Evolutionary conservation across 2,113 vertebrate species (phyloP), one percentile per base, ranked within the genome.

Genomic region (Bubo blakistoni): DNA sequence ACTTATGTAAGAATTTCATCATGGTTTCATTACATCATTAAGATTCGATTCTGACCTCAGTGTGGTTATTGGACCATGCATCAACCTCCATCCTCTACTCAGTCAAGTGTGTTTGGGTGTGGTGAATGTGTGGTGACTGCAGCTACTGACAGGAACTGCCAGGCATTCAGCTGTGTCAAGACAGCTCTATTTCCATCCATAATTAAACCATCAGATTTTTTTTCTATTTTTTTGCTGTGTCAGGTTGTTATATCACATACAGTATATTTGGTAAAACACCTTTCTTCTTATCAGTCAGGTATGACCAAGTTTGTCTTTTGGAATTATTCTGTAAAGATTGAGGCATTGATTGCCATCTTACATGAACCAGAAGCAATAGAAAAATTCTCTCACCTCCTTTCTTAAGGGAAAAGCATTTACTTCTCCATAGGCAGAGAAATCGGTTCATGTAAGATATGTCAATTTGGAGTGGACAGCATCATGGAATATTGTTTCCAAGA

Each of bases 241-340:
- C 92, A 89, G 32, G 19, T 42, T 78, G 26, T 38, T 81, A 29
- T 34, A 49, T 47, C 30, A 42, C 12, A 7, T 16, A 44, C 34
- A 88, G 20, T 26, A 7, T 77, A 77, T 73, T 87, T 2, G 1
- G 62, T 73, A 42, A 73, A 85, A 55, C 24, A 77, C n/a, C 46
- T 91, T 67, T 61, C 71, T 70, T 73, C 84, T 88, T 74, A 73
- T 79, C 93, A 78, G n/a, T 59, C 94, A 88, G 42, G 55, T 95
- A 92, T 82, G 91, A 86, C 73, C 86, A 94, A 61, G 62, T 78
- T 96, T 97, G 83, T 90, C 87, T 79, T 95, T 55, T 40, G 51
- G 80, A 88, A 97, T 95, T 88, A 81, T 73, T 42, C 88, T 86
- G 94, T 85, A 67, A 93, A 93, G 66, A 55, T 6, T 83, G 78